phyloP scores from a whole-genome alignment of 1,140 invertebrate genomes.

The Tachypleus tridentatus region DNA sequence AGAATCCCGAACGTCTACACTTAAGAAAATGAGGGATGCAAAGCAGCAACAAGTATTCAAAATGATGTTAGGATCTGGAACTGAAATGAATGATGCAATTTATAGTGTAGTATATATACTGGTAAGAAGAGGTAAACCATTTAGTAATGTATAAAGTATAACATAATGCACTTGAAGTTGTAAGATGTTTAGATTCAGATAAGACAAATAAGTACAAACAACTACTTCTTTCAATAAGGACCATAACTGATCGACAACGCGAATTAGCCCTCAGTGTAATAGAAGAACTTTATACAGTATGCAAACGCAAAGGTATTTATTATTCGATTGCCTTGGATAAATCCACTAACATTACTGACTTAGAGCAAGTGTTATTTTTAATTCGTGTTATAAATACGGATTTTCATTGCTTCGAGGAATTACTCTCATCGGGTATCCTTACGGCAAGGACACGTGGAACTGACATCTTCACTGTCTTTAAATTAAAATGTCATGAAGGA shows the following conservation, averaged over 20 bases:
- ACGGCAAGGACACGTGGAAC: background rate
- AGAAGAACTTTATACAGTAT: too few species aligned
- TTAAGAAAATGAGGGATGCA: too few species aligned
- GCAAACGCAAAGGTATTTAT: too few species aligned
- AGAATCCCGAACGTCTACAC: too few species aligned
- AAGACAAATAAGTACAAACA: background rate
- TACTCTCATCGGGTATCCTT: background rate
- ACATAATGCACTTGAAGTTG: background rate
- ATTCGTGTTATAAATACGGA: background rate
- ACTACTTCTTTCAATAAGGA: conserved; percentile 1
- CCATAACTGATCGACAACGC: conserved; percentile 1
- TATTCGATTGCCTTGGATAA: background rate
- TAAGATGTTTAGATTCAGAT: background rate
- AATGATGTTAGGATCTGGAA: too few species aligned
- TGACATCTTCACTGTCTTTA: background rate
- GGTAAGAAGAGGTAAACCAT: conserved; percentile 5
- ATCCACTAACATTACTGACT: background rate
- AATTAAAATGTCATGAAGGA: background rate
- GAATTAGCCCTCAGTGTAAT: background rate
- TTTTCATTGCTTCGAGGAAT: too few species aligned
- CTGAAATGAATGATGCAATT: conserved; percentile 12
- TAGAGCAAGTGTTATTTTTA: background rate
- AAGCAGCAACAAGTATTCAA: too few species aligned
- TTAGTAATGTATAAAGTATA: background rate
- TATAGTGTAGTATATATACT: conserved; percentile 6